phyloP scores from a whole-genome alignment of 2,888 invertebrate species.

The Rhingia rostrata region DNA sequence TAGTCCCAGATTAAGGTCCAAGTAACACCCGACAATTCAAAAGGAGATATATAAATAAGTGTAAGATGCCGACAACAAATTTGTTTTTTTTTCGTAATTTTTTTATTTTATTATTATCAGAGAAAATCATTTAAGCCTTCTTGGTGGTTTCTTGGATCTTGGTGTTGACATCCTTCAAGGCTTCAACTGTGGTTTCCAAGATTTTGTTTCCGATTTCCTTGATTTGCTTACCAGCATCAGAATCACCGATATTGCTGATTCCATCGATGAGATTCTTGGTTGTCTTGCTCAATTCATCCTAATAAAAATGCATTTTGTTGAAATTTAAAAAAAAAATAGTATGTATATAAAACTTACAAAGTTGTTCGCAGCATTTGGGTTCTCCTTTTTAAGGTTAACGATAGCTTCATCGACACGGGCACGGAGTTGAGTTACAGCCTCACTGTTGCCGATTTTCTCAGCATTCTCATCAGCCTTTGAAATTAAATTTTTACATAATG shows the following conservation, averaged over 20 bases:
- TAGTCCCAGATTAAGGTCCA: not conserved
- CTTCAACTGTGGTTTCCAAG: conserved; percentile 53
- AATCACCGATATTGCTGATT: conserved; percentile 52
- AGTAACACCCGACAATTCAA: not conserved
- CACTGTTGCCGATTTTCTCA: conserved; percentile 53
- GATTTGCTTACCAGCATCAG: conserved; percentile 54
- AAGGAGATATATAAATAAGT: not conserved
- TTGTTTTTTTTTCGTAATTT: too few relatives aligned
- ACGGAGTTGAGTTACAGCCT: conserved; percentile 54
- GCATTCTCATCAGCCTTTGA: conserved; percentile 52
- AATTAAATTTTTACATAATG: not conserved
- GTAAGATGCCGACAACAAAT: not conserved
- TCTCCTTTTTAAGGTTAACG: conserved; percentile 46
- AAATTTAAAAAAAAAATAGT: not conserved
- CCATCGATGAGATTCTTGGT: conserved; percentile 49
- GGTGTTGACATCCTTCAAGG: conserved; percentile 58
- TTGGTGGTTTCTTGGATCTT: conserved; percentile 62
- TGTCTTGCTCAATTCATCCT: conserved; percentile 63
- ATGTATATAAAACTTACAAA: conserved; percentile 34
- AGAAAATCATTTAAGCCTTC: conserved; percentile 34
- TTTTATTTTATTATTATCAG: conserved; percentile 13
- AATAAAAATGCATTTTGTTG: not conserved
- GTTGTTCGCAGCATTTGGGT: conserved; percentile 56
- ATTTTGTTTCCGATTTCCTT: conserved; percentile 63
- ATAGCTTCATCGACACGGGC: conserved; percentile 57